phyloP scores from a whole-genome alignment of 2,888 invertebrate genomes.

The Sussaba pulchella region DNA sequence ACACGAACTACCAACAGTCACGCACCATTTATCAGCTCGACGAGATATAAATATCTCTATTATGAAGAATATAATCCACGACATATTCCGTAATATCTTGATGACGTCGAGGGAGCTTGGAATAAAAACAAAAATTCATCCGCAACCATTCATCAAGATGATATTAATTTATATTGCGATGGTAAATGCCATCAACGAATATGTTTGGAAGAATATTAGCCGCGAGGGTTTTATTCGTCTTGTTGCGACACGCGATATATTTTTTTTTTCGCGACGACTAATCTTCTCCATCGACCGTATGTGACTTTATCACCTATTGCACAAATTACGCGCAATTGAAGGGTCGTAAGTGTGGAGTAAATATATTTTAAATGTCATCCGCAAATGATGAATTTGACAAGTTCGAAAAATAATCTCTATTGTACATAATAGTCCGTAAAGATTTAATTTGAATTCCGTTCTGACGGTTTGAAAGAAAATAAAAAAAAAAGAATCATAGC shows the following conservation, averaged over 20 bases:
- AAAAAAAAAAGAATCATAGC: too few species aligned
- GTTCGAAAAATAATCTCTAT: too few species aligned
- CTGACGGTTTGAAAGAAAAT: too few species aligned
- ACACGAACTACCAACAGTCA: slow-evolving; percentile 40
- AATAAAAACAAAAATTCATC: slow-evolving; percentile 7
- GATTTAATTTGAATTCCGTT: too few species aligned
- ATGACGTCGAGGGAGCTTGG: not conserved
- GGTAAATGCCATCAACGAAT: slow-evolving; percentile 1
- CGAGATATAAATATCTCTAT: slow-evolving; percentile 13
- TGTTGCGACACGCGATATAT: slow-evolving; percentile 7
- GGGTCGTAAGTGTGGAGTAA: not conserved
- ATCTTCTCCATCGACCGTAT: not conserved
- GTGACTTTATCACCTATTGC: slow-evolving; percentile 7
- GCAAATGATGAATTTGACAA: too few species aligned
- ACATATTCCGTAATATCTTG: slow-evolving; percentile 19
- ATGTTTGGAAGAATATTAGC: not conserved
- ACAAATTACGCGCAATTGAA: not conserved
- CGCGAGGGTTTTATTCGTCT: not conserved
- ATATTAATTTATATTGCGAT: slow-evolving; percentile 33
- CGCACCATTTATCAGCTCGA: slow-evolving; percentile 29
- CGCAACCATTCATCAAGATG: slow-evolving; percentile 23
- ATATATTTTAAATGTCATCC: too few species aligned
- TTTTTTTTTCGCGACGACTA: not conserved
- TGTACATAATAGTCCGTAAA: too few species aligned
- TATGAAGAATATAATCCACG: slow-evolving; percentile 12